Conservation (phyloP, 2,797 vertebrate genomes). For the Oreochromis mossambicus region DNA sequence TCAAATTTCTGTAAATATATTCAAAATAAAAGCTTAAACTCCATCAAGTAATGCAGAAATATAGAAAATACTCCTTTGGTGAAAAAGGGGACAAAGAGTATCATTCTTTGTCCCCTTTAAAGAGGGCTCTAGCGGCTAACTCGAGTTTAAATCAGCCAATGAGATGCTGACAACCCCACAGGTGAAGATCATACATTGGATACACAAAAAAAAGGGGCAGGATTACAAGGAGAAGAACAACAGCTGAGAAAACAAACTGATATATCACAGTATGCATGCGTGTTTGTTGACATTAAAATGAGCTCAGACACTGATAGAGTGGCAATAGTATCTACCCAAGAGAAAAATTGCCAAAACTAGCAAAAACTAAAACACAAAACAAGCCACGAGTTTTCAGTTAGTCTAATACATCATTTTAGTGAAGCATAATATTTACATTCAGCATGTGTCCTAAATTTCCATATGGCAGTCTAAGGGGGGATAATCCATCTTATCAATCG, state of each 20-base stretch:
- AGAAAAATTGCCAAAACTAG: not conserved
- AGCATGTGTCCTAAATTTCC: constrained; percentile 69
- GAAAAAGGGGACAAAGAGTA: not conserved
- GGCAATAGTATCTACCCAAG: not conserved
- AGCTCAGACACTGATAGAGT: not conserved
- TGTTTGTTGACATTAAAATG: not conserved
- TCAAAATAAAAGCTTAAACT: not conserved
- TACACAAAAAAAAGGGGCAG: not conserved
- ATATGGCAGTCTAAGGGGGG: constrained; percentile 29
- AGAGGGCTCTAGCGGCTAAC: not conserved
- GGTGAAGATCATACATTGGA: not conserved
- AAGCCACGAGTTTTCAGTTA: not conserved
- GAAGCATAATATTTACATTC: constrained; percentile 64
- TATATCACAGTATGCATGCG: not conserved
- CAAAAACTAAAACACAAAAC: not conserved
- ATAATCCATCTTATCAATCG: constrained; percentile 68
- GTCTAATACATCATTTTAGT: constrained; percentile 2
- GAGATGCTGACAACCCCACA: not conserved
- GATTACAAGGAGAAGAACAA: not conserved
- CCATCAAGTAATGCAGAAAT: not conserved
- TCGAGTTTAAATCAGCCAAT: not conserved
- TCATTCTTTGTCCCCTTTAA: not conserved
- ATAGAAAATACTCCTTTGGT: not conserved
- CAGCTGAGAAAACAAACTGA: not conserved
- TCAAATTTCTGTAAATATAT: not conserved